Percentiles rank a stretch among this genome's conserved stretches.
These are phyloP conservation scores for Drosophila quasianomalipes DNA, from an alignment of 2,888 invertebrate genomes.

Conservation along the genomic window DNA sequence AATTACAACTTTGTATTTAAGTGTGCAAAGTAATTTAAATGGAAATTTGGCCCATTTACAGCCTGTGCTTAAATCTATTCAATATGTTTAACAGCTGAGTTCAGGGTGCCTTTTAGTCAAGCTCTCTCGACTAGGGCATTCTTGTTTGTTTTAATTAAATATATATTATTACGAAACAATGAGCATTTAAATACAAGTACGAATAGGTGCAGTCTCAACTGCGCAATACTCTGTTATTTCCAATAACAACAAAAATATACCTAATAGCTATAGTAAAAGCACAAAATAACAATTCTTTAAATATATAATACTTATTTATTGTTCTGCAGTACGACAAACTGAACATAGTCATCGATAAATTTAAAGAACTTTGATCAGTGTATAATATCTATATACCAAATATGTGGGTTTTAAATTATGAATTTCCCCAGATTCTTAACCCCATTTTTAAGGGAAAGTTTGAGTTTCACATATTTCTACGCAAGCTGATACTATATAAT, in stretches of 20 bases:
- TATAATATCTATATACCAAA: neutral
- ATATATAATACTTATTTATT: neutral
- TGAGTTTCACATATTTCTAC: neutral
- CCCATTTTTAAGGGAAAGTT: neutral
- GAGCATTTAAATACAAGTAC: neutral
- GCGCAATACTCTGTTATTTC: neutral
- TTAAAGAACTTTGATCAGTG: neutral
- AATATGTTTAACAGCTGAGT: neutral
- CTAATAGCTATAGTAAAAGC: neutral
- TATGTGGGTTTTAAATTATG: neutral
- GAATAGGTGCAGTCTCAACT: neutral
- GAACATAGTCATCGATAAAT: neutral
- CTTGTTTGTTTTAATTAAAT: neutral
- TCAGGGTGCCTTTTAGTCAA: neutral
- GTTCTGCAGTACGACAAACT: neutral
- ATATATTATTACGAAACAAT: neutral
- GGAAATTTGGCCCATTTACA: neutral
- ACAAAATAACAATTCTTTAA: neutral
- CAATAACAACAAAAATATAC: neutral
- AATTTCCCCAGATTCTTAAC: neutral
- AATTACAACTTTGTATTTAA: neutral
- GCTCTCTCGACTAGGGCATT: neutral
- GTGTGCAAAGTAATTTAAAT: neutral
- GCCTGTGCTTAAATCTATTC: neutral
- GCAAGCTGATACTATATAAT: too few species aligned